Conservation (phyloP, 30 jellyfish, hydroid and myxozoan species). For the Rhopilema esculentum region DNA sequence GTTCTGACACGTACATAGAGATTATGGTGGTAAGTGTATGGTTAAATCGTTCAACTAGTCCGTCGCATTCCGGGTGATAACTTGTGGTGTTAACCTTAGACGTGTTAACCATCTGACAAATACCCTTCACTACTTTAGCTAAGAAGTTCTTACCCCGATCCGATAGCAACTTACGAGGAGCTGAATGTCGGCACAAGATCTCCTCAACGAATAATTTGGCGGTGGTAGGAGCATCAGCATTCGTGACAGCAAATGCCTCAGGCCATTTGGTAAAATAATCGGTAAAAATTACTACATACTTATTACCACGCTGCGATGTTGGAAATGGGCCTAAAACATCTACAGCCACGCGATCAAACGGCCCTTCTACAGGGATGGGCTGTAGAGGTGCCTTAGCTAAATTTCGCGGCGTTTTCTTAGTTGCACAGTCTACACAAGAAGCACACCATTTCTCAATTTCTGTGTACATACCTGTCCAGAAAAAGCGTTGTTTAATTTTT, state of each 20-base stretch:
- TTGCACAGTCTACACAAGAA: conserved; percentile 70
- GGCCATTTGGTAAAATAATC: conserved; percentile 68
- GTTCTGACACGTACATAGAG: conserved; percentile 62
- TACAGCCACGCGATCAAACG: conserved; percentile 69
- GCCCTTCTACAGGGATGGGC: conserved; percentile 69
- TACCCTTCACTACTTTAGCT: no score
- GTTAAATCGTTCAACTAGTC: conserved; percentile 60
- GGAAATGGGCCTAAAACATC: conserved; percentile 82
- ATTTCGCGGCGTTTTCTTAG: no score
- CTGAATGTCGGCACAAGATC: no score
- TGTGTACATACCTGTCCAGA: conserved; percentile 63
- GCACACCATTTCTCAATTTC: conserved; percentile 55
- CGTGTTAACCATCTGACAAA: no score
- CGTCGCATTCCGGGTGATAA: no score
- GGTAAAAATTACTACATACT: no score
- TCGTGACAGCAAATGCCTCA: conserved; percentile 64
- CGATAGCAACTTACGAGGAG: no score
- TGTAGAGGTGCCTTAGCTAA: no score
- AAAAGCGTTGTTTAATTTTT: conserved; percentile 27
- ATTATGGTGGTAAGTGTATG: conserved; percentile 45
- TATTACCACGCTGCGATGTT: conserved; percentile 44
- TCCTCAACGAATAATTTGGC: conserved; percentile 56
- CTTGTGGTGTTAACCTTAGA: no score
- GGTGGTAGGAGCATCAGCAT: conserved; percentile 50
- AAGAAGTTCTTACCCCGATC: no score